Percentiles rank a stretch among this genome's conserved stretches.
Conservation (phyloP, 2,797 vertebrate genomes). For the Apogon hyalosoma region DNA sequence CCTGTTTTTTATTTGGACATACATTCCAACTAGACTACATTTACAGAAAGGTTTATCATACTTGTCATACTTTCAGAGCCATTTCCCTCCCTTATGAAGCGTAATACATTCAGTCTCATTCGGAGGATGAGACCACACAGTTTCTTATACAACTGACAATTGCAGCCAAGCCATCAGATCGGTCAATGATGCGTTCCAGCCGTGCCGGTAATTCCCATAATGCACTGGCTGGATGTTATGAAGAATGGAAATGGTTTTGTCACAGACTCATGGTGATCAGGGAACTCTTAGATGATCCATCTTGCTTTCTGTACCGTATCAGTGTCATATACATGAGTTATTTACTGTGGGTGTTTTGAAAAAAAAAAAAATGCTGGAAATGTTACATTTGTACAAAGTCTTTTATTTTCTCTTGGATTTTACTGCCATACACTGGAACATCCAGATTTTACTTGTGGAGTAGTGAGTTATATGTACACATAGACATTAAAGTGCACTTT, state of each 20-base stretch:
- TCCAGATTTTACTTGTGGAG: constrained; percentile 1
- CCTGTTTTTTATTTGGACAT: constrained; percentile 75
- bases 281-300: constrained; percentile 22
- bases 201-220: constrained; percentile 48
- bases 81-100: constrained; percentile 65
- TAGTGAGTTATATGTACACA: not conserved
- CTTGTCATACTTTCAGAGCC: constrained; percentile 68
- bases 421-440: constrained; percentile 27
- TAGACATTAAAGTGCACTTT: constrained; percentile 4
- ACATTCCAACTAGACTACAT: constrained; percentile 71
- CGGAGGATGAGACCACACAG: constrained; percentile 65
- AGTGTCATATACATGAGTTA: constrained; percentile 35
- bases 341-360: constrained; percentile 18
- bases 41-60: constrained; percentile 73
- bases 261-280: constrained; percentile 13
- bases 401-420: constrained; percentile 20
- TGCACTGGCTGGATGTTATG: constrained; percentile 12
- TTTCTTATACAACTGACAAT: constrained; percentile 28
- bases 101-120: constrained; percentile 63
- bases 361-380: constrained; percentile 2
- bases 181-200: constrained; percentile 47
- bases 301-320: constrained; percentile 20
- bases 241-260: constrained; percentile 45
- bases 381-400: constrained; percentile 4
- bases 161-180: constrained; percentile 50